A percentile compares a stretch with the other conserved stretches of the same genome.
Evolutionary conservation across 2,888 invertebrate species (phyloP).

Genomic region (Ophion ventricosus): DNA sequence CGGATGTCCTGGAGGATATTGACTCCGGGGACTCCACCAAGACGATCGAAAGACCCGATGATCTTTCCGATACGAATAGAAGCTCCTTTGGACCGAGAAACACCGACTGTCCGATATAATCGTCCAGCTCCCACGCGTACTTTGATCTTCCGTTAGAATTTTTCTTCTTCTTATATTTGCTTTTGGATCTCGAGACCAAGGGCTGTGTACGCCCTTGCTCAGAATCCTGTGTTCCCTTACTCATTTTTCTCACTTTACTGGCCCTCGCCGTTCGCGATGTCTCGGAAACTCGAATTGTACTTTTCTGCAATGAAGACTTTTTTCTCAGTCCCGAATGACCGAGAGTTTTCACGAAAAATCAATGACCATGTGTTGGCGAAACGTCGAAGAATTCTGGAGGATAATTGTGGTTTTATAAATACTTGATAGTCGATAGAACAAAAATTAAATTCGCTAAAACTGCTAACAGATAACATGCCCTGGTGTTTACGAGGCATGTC

Average conservation of each 20-base stretch:
- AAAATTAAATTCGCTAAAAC: no score
- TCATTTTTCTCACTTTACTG: not conserved
- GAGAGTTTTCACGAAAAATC: not conserved
- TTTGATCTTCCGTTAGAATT: constrained; percentile 1
- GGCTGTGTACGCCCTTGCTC: not conserved
- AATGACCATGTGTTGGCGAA: not conserved
- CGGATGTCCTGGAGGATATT: constrained; percentile 17
- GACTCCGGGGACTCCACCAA: constrained; percentile 1
- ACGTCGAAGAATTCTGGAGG: no score
- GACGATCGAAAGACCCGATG: constrained; percentile 17
- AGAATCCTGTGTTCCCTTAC: constrained; percentile 25
- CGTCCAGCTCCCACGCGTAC: constrained; percentile 15
- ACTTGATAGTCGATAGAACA: no score
- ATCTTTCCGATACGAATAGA: constrained; percentile 29
- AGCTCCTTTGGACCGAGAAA: constrained; percentile 49
- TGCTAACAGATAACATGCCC: no score
- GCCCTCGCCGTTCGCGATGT: constrained; percentile 1
- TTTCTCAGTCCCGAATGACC: not conserved
- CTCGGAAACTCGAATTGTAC: not conserved
- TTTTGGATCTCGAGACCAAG: constrained; percentile 6
- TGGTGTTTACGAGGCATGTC: no score
- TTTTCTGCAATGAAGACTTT: not conserved
- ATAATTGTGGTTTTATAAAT: no score
- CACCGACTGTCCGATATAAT: constrained; percentile 32
- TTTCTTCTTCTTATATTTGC: constrained; percentile 1